phyloP scores from a whole-genome alignment of 2,888 invertebrate genomes.

The Athrips mouffetella region DNA sequence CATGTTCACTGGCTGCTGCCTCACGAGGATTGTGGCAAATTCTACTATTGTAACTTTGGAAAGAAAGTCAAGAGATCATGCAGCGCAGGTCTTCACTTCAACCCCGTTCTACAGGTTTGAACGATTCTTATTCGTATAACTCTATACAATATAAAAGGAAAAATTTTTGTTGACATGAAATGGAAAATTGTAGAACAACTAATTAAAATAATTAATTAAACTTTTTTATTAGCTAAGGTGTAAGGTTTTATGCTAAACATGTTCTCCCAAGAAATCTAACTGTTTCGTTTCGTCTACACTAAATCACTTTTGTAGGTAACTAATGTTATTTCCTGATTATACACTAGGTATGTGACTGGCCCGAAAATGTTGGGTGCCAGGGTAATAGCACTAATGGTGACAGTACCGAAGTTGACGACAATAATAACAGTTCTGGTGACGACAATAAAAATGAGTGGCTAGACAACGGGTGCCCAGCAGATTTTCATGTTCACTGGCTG shows the following conservation, averaged over 20 bases:
- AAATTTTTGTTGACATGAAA: too few species aligned
- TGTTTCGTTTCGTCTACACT: too few species aligned
- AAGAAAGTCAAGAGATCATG: slow-evolving; percentile 25
- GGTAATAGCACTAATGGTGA: too few species aligned
- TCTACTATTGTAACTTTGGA: slow-evolving; percentile 42
- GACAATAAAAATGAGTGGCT: slow-evolving; percentile 17
- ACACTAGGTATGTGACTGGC: slow-evolving; percentile 28
- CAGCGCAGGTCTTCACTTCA: neutral
- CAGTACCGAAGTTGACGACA: neutral
- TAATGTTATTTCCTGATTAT: too few species aligned
- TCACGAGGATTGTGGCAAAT: slow-evolving; percentile 37
- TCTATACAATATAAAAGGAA: neutral
- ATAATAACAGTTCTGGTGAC: neutral
- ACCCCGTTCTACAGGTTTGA: neutral
- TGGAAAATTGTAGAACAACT: too few species aligned
- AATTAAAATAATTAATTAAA: too few species aligned
- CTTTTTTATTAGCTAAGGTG: too few species aligned
- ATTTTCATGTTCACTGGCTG: slow-evolving; percentile 30
- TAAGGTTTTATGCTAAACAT: neutral
- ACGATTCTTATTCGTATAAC: neutral
- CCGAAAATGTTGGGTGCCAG: slow-evolving; percentile 21
- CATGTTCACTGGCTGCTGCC: slow-evolving; percentile 32
- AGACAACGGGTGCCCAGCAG: slow-evolving; percentile 35
- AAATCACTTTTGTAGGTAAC: too few species aligned
- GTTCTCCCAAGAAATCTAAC: neutral